Conservation (phyloP, 1,140 invertebrate species). For the Drosophila bocqueti region DNA sequence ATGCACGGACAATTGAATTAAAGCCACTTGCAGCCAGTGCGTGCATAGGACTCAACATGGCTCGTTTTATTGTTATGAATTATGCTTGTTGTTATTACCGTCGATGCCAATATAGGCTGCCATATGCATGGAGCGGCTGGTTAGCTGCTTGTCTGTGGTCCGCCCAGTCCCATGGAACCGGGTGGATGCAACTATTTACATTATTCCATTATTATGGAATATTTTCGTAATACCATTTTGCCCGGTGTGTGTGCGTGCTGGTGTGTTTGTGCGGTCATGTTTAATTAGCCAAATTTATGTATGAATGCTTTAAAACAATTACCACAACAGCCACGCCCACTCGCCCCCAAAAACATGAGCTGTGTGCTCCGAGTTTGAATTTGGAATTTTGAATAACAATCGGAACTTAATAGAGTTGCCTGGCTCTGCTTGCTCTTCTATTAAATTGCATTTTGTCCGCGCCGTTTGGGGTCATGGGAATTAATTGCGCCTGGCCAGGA, state of each 20-base stretch:
- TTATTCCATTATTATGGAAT: constrained; percentile 65
- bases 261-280: constrained; percentile 53
- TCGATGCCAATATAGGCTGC: constrained; percentile 17
- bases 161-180: constrained; percentile 2
- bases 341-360: constrained; percentile 23
- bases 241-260: constrained; percentile 3
- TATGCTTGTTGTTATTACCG: constrained; percentile 30
- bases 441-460: constrained; percentile 38
- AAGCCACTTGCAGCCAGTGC: constrained; percentile 41
- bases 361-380: constrained; percentile 12
- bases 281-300: constrained; percentile 78
- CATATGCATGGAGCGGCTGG: constrained; percentile 12
- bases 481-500: constrained; percentile 14
- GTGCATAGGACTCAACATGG: constrained; percentile 4
- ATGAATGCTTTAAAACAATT: constrained; percentile 78
- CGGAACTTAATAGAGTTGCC: constrained; percentile 49
- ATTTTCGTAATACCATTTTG: constrained; percentile 60
- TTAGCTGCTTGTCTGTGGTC: constrained; percentile 29
- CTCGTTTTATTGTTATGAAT: constrained; percentile 44
- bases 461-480: constrained; percentile 9
- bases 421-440: constrained; percentile 13
- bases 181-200: constrained; percentile 64
- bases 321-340: constrained; percentile 37
- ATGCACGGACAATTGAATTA: constrained; percentile 55
- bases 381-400: constrained; percentile 45